Conservation (phyloP, 1,140 invertebrate species). For the Nymphalis io region DNA sequence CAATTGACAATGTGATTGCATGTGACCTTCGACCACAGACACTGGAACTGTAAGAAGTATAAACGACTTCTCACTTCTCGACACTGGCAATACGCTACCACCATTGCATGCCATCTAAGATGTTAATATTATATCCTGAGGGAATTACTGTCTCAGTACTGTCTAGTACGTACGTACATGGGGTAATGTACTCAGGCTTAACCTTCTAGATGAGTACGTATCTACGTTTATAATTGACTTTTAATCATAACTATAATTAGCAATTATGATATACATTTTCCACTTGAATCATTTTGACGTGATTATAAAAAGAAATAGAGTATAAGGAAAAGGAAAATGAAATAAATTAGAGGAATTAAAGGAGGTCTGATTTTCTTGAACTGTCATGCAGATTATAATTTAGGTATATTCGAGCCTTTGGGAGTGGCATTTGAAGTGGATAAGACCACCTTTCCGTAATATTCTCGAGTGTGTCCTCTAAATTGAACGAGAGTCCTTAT, state of each 20-base stretch:
- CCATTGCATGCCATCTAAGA: too few relatives aligned
- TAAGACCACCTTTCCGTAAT: slow-evolving; percentile 73
- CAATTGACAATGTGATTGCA: too few relatives aligned
- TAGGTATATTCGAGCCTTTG: slow-evolving; percentile 54
- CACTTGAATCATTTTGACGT: not conserved
- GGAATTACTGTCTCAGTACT: too few relatives aligned
- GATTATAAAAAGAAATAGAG: slow-evolving; percentile 7
- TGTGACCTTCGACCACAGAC: too few relatives aligned
- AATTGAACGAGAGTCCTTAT: slow-evolving; percentile 72
- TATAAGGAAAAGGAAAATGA: not conserved
- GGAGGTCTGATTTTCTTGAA: slow-evolving; percentile 26
- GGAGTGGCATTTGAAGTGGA: slow-evolving; percentile 64
- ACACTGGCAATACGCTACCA: too few relatives aligned
- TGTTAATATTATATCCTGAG: too few relatives aligned
- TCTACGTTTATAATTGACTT: too few relatives aligned
- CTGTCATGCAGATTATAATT: slow-evolving; percentile 33
- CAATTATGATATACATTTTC: not conserved
- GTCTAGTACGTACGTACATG: too few relatives aligned
- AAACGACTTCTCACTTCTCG: too few relatives aligned
- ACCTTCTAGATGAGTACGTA: too few relatives aligned
- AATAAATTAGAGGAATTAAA: slow-evolving; percentile 15
- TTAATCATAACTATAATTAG: not conserved
- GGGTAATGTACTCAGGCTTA: too few relatives aligned
- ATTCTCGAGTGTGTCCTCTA: slow-evolving; percentile 70
- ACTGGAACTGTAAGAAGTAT: too few relatives aligned